A percentile compares a stretch with the other conserved stretches of the same genome.
Evolutionary conservation across 1,140 invertebrate species (phyloP).

Genomic region (Drosophila subobscura): DNA sequence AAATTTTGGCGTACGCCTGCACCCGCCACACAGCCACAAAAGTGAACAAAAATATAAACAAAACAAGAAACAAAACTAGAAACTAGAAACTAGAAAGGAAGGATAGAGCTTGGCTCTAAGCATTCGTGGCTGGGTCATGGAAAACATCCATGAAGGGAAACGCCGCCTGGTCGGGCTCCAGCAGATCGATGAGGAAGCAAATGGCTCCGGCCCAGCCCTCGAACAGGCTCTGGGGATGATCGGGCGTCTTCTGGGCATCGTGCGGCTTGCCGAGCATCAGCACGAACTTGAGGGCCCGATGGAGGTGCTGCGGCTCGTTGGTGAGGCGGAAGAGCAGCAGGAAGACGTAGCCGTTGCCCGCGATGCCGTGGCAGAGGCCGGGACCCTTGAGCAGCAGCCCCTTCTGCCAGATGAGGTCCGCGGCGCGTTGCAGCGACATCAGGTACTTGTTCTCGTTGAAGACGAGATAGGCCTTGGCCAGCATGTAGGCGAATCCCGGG

Average conservation of each 20-base stretch:
- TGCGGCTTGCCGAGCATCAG: conserved; percentile 88
- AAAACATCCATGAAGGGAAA: conserved; percentile 95
- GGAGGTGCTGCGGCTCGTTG: conserved; percentile 88
- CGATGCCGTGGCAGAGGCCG: conserved; percentile 93
- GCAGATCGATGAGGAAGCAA: conserved; percentile 91
- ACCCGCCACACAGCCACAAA: too few species aligned
- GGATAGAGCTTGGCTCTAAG: too few species aligned
- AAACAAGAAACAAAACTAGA: too few species aligned
- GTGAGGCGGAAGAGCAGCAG: conserved; percentile 91
- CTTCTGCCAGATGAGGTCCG: conserved; percentile 91
- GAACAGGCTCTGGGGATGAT: conserved; percentile 92
- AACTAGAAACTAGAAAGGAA: too few species aligned
- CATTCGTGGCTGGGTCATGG: conserved; percentile 27
- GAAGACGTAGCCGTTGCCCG: conserved; percentile 94
- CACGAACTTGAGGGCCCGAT: conserved; percentile 90
- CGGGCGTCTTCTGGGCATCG: conserved; percentile 87
- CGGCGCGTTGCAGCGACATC: conserved; percentile 87
- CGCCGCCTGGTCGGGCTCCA: conserved; percentile 89
- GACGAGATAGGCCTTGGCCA: conserved; percentile 91
- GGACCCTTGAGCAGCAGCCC: conserved; percentile 93
- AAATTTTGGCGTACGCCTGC: too few species aligned
- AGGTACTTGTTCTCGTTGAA: conserved; percentile 91
- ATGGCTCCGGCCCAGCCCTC: conserved; percentile 94
- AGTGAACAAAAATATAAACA: too few species aligned
- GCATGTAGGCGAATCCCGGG: conserved; percentile 90